Evolutionary conservation across 2,888 invertebrate species (phyloP).

Genomic region (Macaria liturata): DNA sequence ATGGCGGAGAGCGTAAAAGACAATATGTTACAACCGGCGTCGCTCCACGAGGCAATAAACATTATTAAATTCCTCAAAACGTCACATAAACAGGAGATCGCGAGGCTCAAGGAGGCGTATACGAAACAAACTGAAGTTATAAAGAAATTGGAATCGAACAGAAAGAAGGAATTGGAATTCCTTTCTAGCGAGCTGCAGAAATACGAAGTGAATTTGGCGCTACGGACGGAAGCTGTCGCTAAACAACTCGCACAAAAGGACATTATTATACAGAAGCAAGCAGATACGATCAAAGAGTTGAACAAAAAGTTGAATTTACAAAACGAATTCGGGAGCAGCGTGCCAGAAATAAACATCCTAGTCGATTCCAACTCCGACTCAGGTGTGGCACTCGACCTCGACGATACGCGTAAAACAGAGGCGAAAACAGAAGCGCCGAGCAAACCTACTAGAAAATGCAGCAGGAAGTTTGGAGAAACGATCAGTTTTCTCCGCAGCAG

Average conservation of each 20-base stretch:
- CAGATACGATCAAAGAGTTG: constrained; percentile 64
- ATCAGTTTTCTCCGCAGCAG: constrained; percentile 70
- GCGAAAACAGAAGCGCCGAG: constrained; percentile 51
- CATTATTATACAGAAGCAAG: constrained; percentile 66
- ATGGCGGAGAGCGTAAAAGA: constrained; percentile 58
- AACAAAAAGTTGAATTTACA: constrained; percentile 57
- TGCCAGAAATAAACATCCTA: constrained; percentile 65
- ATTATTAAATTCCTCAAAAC: constrained; percentile 74
- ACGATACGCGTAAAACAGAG: constrained; percentile 59
- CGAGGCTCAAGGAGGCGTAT: constrained; percentile 63
- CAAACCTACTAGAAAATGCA: constrained; percentile 68
- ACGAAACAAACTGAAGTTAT: constrained; percentile 67
- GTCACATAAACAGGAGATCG: constrained; percentile 73
- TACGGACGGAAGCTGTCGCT: constrained; percentile 67
- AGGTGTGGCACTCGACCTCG: constrained; percentile 71
- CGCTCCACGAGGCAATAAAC: constrained; percentile 75
- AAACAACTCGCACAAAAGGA: constrained; percentile 72
- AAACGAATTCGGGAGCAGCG: constrained; percentile 44
- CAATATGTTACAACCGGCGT: constrained; percentile 64
- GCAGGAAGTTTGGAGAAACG: constrained; percentile 72
- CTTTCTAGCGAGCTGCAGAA: constrained; percentile 71
- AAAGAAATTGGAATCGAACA: constrained; percentile 71
- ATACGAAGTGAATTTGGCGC: constrained; percentile 72
- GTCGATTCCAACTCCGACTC: constrained; percentile 78
- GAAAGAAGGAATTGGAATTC: constrained; percentile 75